Base-by-base conservation (phyloP, 2,888 invertebrate genomes). In the Parelbella ahira region DNA sequence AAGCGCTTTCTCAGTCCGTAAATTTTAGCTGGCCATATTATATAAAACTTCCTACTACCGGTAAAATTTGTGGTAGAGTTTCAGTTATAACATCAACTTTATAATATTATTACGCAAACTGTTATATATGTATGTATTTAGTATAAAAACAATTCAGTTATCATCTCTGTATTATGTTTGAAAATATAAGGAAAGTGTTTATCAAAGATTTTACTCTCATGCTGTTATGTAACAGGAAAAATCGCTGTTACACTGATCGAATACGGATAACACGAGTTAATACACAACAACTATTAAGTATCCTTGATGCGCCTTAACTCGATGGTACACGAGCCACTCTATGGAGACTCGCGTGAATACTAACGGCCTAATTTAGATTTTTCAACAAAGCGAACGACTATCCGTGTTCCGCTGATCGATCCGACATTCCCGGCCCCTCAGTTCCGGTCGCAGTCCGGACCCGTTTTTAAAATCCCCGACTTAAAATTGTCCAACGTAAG, bases 341-440 rank as follows among this genome's bases (percentile, higher is more conserved):
- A 25, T 4, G 2, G 15, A 3, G 42, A 43, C 43, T 47, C 46
- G 60, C 70, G 63, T 73, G 82, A 83, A 84, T 84, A 83, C 81
- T 82, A 82, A 84, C 74, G 65, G 63, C 61, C 80, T 80, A 71
- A 80, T 86, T 84, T 78, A 65, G 77, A 78, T 80, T 84, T 83
- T 82, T 77, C 74, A 56, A 81, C 78, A 79, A 80, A 76, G 76
- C 68, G 68, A 71, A 77, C 71, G 63, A 77, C 69, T 59, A 72
- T 73, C 63, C 62, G 56, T 60, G 68, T 73, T 71, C 73, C 69
- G 64, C 56, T 71, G 67, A 83, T 86, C 82, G 86, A 83, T 82
- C 71, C 74, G 54, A 9, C 7, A 33, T 27, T 9, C 41, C 32
- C 41, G 66, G 65, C 55, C 72, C 82, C 78, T 70, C 69, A 57